Conservation (phyloP, 2,113 vertebrate species). For the Vireo altiloquus region DNA sequence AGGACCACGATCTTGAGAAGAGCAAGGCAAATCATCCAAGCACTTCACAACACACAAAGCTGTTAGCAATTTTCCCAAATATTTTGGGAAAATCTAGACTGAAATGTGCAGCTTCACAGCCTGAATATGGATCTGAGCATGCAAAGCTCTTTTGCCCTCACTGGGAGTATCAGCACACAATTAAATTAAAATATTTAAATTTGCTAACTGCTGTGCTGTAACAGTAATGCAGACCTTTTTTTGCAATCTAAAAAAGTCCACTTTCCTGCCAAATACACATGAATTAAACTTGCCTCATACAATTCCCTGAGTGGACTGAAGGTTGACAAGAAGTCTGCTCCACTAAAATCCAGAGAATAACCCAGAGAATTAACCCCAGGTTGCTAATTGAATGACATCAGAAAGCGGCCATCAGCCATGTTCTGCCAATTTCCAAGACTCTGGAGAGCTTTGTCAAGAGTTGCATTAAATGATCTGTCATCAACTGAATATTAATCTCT, state of each 20-base stretch:
- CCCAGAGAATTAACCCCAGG: not conserved
- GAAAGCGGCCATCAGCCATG: not conserved
- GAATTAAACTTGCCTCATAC: not conserved
- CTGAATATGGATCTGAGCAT: not conserved
- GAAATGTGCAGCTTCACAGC: not conserved
- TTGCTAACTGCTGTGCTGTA: not conserved
- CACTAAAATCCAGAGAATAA: not conserved
- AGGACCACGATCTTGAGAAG: not conserved
- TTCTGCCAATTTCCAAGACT: not conserved
- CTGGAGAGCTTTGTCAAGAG: not conserved
- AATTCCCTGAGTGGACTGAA: not conserved
- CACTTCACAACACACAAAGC: not conserved
- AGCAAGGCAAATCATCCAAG: not conserved
- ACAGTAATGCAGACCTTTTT: not conserved
- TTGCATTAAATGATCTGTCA: conserved; percentile 16
- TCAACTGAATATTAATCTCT: conserved; percentile 28
- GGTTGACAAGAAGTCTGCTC: not conserved
- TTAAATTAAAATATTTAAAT: not conserved
- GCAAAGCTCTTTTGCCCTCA: not conserved
- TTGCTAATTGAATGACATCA: conserved; percentile 17
- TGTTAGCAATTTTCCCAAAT: not conserved
- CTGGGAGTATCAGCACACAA: not conserved
- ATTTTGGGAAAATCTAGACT: not conserved
- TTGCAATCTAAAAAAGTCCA: not conserved
- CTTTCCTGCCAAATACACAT: not conserved